Evolutionary conservation across 2,888 invertebrate genomes (phyloP).

Genomic region (Cheilosia vulpina): DNA sequence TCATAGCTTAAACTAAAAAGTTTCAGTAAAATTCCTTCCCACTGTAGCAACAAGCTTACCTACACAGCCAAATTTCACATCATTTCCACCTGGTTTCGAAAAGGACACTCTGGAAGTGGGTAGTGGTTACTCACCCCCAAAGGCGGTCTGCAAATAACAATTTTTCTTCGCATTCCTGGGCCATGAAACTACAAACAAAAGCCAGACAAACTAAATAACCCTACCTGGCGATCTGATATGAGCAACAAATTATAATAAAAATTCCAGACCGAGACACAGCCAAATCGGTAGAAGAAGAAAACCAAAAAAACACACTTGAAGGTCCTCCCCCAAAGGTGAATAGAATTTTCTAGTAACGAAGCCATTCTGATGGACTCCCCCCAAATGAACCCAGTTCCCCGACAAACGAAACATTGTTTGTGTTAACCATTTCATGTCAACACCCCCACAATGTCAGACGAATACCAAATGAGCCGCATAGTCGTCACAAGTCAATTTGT

Average conservation of each 20-base stretch:
- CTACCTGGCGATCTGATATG: neutral
- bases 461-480: slow-evolving; percentile 46
- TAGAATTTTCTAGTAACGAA: no score
- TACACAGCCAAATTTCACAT: no score
- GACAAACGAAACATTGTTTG: slow-evolving; percentile 19
- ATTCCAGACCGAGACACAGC: no score
- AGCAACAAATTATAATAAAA: neutral
- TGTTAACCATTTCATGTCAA: slow-evolving; percentile 32
- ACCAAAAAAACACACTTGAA: no score
- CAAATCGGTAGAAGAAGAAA: no score
- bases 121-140: slow-evolving; percentile 5
- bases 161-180: neutral
- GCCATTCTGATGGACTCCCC: neutral
- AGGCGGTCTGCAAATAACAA: slow-evolving; percentile 1
- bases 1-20: no score
- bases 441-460: slow-evolving; percentile 32
- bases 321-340: no score
- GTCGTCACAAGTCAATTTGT: slow-evolving; percentile 65
- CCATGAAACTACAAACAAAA: neutral
- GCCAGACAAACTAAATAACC: slow-evolving; percentile 6
- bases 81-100: no score
- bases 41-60: no score
- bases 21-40: no score
- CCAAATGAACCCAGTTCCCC: slow-evolving; percentile 2
- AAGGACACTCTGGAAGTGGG: no score